Conservation (phyloP, 2,888 invertebrate species). For the Gasteruption jaculator region DNA sequence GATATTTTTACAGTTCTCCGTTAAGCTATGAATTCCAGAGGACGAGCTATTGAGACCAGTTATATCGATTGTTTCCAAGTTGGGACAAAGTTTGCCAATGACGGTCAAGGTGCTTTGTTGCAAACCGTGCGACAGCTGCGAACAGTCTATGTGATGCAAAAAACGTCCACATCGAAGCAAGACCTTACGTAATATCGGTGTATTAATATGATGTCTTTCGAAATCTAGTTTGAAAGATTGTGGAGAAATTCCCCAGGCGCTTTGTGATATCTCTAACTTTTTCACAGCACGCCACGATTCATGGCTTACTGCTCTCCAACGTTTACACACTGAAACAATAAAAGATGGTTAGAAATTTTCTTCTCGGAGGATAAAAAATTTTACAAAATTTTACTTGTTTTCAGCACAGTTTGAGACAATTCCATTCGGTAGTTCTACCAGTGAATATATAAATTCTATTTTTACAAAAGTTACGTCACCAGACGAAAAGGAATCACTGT, state of each 20-base stretch:
- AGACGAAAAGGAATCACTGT: too few relatives aligned
- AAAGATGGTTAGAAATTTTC: constrained; percentile 1
- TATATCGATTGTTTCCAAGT: constrained; percentile 56
- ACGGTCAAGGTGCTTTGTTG: constrained; percentile 57
- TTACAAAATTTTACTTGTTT: too few relatives aligned
- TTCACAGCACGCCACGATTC: constrained; percentile 54
- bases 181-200: constrained; percentile 51
- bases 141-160: constrained; percentile 54
- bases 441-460: too few relatives aligned
- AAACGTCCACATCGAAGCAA: constrained; percentile 54
- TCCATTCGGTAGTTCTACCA: too few relatives aligned
- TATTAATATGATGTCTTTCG: constrained; percentile 24
- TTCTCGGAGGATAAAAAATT: too few relatives aligned
- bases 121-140: constrained; percentile 53
- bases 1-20: constrained; percentile 55
- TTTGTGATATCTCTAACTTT: constrained; percentile 32
- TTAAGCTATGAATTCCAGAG: constrained; percentile 53
- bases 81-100: constrained; percentile 58
- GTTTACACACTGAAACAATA: constrained; percentile 56
- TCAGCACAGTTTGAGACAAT: too few relatives aligned
- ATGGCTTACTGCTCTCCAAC: constrained; percentile 55
- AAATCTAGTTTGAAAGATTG: constrained; percentile 7
- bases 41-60: constrained; percentile 54
- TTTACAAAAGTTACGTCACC: too few relatives aligned
- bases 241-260: constrained; percentile 29